Percentiles rank a stretch among this genome's conserved stretches.
Conservation (phyloP, 2,888 invertebrate species). For the Agapostemon virescens region DNA sequence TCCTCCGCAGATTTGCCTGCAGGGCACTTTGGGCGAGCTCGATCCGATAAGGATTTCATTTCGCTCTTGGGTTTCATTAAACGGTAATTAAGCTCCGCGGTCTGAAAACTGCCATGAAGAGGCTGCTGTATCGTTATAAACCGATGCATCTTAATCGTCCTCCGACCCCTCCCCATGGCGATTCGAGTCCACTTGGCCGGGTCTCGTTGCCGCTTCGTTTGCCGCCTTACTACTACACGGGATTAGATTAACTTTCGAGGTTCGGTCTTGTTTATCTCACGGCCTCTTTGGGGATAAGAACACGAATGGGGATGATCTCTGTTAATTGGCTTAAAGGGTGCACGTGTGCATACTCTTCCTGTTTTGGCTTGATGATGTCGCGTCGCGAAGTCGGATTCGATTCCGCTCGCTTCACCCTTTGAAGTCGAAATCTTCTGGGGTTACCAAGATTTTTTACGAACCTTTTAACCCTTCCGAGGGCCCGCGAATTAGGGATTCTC, state of each 20-base stretch:
- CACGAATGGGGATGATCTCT: slow-evolving; percentile 64
- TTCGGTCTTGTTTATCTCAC: slow-evolving; percentile 69
- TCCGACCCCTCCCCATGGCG: slow-evolving; percentile 16
- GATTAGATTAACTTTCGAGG: slow-evolving; percentile 74
- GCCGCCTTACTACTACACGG: slow-evolving; percentile 74
- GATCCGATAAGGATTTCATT: slow-evolving; percentile 77
- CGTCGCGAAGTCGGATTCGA: slow-evolving; percentile 45
- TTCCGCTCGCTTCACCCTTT: slow-evolving; percentile 32
- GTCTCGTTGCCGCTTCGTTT: slow-evolving; percentile 58
- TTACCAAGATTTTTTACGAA: slow-evolving; percentile 32
- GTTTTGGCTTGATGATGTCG: slow-evolving; percentile 8
- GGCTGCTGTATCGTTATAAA: slow-evolving; percentile 73
- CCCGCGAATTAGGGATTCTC: slow-evolving; percentile 20
- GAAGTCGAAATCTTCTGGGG: slow-evolving; percentile 18
- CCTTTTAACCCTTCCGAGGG: slow-evolving; percentile 32
- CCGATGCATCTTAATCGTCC: slow-evolving; percentile 75
- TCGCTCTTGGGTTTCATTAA: slow-evolving; percentile 76
- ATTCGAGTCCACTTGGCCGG: slow-evolving; percentile 47
- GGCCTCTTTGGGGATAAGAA: slow-evolving; percentile 46
- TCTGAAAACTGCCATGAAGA: slow-evolving; percentile 59
- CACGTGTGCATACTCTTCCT: slow-evolving; percentile 30
- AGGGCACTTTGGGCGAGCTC: slow-evolving; percentile 25
- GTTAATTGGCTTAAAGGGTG: slow-evolving; percentile 74
- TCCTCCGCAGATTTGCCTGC: slow-evolving; percentile 31
- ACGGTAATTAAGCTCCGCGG: slow-evolving; percentile 76